phyloP scores from a whole-genome alignment of 2,113 vertebrate genomes.

The Rafetus swinhoei region DNA sequence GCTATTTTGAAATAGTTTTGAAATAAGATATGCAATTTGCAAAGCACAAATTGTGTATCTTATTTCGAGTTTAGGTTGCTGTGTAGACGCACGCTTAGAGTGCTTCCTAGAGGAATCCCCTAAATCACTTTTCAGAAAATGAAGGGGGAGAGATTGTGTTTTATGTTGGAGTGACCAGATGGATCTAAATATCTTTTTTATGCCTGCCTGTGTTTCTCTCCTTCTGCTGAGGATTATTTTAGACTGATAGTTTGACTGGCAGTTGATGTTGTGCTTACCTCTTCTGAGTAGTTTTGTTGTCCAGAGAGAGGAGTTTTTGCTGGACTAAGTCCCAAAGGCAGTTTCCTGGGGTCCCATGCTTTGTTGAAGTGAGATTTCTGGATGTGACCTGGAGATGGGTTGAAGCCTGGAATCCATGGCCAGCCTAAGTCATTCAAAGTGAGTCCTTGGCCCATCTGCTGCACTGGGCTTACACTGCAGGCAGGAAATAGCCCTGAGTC shows the following conservation, averaged over 20 bases:
- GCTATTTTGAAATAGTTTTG: too few species aligned
- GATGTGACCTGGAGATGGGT: too few species aligned
- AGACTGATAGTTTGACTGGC: not conserved
- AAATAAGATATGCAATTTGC: too few species aligned
- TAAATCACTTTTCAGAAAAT: not conserved
- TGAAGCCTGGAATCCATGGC: too few species aligned
- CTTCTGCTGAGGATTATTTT: not conserved
- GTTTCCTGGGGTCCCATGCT: too few species aligned
- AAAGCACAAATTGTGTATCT: too few species aligned
- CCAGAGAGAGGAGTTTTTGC: not conserved
- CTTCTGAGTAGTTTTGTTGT: not conserved
- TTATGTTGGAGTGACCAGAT: not conserved
- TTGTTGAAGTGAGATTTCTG: too few species aligned
- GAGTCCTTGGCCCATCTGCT: too few species aligned
- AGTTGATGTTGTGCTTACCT: not conserved
- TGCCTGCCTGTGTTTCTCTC: not conserved
- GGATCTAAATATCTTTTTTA: not conserved
- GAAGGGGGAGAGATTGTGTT: not conserved
- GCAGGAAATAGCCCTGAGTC: too few species aligned
- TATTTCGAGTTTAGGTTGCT: too few species aligned
- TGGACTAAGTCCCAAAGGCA: not conserved
- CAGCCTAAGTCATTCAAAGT: too few species aligned
- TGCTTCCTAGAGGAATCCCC: not conserved
- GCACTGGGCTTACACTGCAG: too few species aligned
- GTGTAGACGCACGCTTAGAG: not conserved